These are phyloP conservation scores for Odocoileus virginianus DNA, from an alignment of 2,113 vertebrate genomes.

Conservation along the genomic window DNA sequence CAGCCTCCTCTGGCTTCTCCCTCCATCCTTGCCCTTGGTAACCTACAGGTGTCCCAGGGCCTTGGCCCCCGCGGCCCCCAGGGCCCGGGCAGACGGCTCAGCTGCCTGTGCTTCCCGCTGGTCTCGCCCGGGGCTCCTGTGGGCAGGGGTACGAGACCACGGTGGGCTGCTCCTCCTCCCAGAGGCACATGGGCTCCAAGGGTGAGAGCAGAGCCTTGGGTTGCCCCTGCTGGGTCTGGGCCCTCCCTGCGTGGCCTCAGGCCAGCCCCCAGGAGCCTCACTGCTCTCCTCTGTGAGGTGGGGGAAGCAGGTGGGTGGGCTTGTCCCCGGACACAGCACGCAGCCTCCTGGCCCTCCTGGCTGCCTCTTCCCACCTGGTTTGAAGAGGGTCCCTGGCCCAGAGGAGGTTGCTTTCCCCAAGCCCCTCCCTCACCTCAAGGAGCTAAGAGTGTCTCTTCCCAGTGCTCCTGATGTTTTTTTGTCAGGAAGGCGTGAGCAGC, in stretches of 20 bases:
- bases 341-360: rapidly evolving
- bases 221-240: neutral
- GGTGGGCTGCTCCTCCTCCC: neutral
- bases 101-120: neutral
- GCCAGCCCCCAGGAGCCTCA: neutral
- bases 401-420: neutral
- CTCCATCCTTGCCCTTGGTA: neutral
- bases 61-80: neutral
- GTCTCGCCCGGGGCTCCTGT: neutral
- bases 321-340: neutral
- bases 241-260: neutral
- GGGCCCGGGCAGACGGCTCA: neutral
- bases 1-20: neutral
- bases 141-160: rapidly evolving
- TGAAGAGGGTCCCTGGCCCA: neutral
- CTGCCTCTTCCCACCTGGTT: neutral
- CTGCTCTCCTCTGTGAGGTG: neutral
- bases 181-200: neutral
- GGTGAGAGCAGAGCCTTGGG: neutral
- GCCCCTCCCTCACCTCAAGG: neutral
- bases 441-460: neutral
- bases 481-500: neutral
- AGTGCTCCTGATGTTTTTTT: rapidly evolving
- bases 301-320: too few relatives aligned
- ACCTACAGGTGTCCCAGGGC: neutral